Evolutionary conservation across 2,888 invertebrate genomes (phyloP).

Genomic region (Oeneis ivallda): DNA sequence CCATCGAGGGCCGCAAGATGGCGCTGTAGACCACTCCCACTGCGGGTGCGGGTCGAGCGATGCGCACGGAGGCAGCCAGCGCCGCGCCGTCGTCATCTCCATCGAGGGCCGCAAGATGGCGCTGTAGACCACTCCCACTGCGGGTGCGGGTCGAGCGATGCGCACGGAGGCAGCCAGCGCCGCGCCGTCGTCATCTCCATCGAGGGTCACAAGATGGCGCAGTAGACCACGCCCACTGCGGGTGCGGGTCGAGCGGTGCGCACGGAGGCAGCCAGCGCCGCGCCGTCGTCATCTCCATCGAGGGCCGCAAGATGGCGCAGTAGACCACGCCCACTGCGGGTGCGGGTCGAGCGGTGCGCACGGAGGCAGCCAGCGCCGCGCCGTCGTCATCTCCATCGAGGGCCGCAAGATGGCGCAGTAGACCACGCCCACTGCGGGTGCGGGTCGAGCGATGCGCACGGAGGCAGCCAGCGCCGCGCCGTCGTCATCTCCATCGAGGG

Average conservation of each 20-base stretch:
- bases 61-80: neutral
- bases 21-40: constrained; percentile 83
- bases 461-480: constrained; percentile 90
- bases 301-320: constrained; percentile 97
- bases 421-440: neutral
- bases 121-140: constrained; percentile 76
- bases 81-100: constrained; percentile 85
- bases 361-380: neutral
- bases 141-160: neutral
- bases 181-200: constrained; percentile 88
- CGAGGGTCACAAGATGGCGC: constrained; percentile 97
- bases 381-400: constrained; percentile 93
- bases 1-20: constrained; percentile 98
- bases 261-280: neutral
- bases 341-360: neutral
- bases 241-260: neutral
- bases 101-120: constrained; percentile 98
- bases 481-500: constrained; percentile 98
- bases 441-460: neutral
- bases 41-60: neutral
- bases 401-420: constrained; percentile 97
- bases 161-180: neutral
- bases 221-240: constrained; percentile 73
- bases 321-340: constrained; percentile 59
- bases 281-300: constrained; percentile 90